Evolutionary conservation across 2,888 invertebrate species (phyloP).

Genomic region (Dolichomitus sp.): DNA sequence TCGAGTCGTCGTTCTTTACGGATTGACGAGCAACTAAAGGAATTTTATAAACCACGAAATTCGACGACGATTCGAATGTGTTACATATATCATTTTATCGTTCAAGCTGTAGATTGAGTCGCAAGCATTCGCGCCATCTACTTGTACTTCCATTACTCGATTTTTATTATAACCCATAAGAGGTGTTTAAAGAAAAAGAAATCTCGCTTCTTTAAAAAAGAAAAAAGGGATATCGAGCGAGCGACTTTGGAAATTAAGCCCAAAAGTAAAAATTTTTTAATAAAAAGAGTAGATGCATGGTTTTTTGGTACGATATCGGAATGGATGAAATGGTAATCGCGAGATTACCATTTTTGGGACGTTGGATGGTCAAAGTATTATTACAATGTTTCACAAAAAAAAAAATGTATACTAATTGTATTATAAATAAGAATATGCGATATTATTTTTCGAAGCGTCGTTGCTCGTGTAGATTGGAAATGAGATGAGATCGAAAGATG

Average conservation of each 20-base stretch:
- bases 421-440: conserved; percentile 62
- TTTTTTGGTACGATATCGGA: background rate
- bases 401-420: conserved; percentile 62
- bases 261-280: background rate
- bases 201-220: conserved; percentile 14
- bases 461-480: conserved; percentile 59
- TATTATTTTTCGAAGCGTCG: conserved; percentile 70
- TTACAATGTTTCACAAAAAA: conserved; percentile 49
- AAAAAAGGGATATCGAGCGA: background rate
- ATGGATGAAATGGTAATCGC: conserved; percentile 24
- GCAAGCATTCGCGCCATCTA: conserved; percentile 14
- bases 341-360: conserved; percentile 23
- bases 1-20: conserved; percentile 87
- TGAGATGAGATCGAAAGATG: conserved; percentile 34
- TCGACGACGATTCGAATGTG: conserved; percentile 20
- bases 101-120: conserved; percentile 13
- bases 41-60: conserved; percentile 19
- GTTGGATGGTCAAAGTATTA: conserved; percentile 42
- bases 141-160: conserved; percentile 32
- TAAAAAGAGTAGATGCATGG: conserved; percentile 14
- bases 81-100: conserved; percentile 41
- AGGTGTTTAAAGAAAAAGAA: conserved; percentile 29
- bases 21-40: conserved; percentile 81
- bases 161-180: conserved; percentile 18
- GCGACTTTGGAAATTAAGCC: background rate